Base-by-base conservation (phyloP, 2,797 vertebrate genomes). In the Rhabdomys pumilio region DNA sequence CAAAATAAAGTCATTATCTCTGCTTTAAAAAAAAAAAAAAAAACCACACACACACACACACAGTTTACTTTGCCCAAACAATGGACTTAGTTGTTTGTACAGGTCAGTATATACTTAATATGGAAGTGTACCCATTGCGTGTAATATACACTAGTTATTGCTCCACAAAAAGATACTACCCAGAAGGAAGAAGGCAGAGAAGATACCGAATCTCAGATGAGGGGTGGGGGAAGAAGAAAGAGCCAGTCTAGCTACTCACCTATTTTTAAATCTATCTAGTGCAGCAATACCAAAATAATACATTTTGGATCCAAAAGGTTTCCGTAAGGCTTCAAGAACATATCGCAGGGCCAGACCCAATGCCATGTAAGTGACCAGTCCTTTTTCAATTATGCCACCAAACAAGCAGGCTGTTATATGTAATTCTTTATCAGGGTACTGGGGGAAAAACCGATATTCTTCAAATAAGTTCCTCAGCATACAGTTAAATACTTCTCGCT, bases 261-360 rank as follows among this genome's bases (percentile, higher is more conserved):
- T 99, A 99, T 99, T 99, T 99, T 99, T 99, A 99, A 99, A 99
- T 97, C 99, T 99, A 99, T 99, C 99, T 98, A 99, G 99, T 98
- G 99, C 99, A 98, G 99, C 99, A 88, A 99, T 99, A 95, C 99
- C 99, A 98, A 99, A 99, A 98, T 99, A 99, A 99, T 99, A 99
- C 99, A 99, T 99, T 99, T 99, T 99, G 97, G 99, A 99, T 96
- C 99, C 99, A 90, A 99, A 99, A 82, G 99, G 99, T 98, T 99
- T 99, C 97, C 99, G 99, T 98, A 99, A 99, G 98, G 99, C 99
- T 99, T 99, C 99, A 90, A 99, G 99, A 97, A 99, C 99, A 92
- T 99, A 99, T 98, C 99, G 98, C 44, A 99, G 99, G 85, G 99
- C 99, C 97, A 99, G 98, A 87, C 99, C 99, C 88, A 99, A 97